Evolutionary conservation across 2,888 invertebrate species (phyloP), one percentile per base, ranked within the genome.

Genomic region (Malachius bipustulatus): DNA sequence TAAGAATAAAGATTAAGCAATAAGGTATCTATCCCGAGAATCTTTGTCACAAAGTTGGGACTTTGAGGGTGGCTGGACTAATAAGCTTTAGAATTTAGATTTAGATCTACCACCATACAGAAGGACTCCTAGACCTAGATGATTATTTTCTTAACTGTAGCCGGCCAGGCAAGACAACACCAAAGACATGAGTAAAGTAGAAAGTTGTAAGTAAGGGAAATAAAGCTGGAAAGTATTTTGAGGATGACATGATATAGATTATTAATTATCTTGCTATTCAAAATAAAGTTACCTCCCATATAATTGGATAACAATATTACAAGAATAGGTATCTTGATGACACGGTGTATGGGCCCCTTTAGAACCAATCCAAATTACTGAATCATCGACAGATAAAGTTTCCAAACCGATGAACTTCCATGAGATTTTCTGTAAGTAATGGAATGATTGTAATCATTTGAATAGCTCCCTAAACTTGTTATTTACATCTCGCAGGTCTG

Each of bases 271-370:
- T n/a, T n/a, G n/a, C n/a, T n/a, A n/a, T n/a, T n/a, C n/a, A 14
- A 33, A 37, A 11, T 32, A 4, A 30, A 34, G 24, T 24, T 9
- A 16, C 37, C 29, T 38, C 9, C 35, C 30, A 13, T 30, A 37
- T 8, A 37, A 16, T 38, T 40, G 40, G 11, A 19, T 26, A 6
- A 96, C 81, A 50, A 96, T 71, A 64, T 97, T 97, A 48, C 78
- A 83, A 0, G 94, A 94, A 62, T 94, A 97, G 0, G 89, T 83
- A 58, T 97, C 96, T 55, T 79, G 78, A 60, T 97, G 97, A 41
- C 90, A 88, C 2, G 91, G 88, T 0, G 96, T 96, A 56, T 93
- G 87, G 2, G 93, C 83, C 2, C 85, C 84, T 50, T 68, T 65
- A 40, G 78, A 82, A 16, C 93, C 89, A 46, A 93, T 72, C 94